These are phyloP conservation scores for Stenodema calcarata DNA, from an alignment of 2,888 invertebrate species.

Conservation along the genomic window DNA sequence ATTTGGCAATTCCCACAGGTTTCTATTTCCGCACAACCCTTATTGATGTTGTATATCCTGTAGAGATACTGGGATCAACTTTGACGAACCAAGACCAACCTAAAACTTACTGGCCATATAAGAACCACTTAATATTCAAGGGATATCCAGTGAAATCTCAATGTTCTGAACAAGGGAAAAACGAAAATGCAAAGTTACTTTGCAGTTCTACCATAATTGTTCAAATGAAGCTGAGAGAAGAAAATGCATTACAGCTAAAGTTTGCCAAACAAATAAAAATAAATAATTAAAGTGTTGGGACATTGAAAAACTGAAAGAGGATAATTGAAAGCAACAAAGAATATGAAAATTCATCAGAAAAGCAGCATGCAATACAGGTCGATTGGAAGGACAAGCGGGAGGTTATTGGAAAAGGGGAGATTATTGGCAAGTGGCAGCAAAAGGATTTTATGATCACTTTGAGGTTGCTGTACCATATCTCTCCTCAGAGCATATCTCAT, in stretches of 20 bases:
- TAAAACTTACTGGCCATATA: too few species aligned
- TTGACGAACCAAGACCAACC: too few species aligned
- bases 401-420: not conserved
- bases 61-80: too few species aligned
- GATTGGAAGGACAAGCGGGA: not conserved
- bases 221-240: not conserved
- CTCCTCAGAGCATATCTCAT: slow-evolving; percentile 43
- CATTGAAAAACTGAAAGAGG: not conserved
- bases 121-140: too few species aligned
- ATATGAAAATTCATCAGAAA: not conserved
- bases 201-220: not conserved
- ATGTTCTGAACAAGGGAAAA: not conserved
- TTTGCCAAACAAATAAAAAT: not conserved
- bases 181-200: not conserved
- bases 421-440: slow-evolving; percentile 43
- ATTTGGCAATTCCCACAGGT: too few species aligned
- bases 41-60: too few species aligned
- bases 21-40: too few species aligned
- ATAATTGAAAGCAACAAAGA: not conserved
- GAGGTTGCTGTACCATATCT: slow-evolving; percentile 40
- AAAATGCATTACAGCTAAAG: not conserved
- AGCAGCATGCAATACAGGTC: slow-evolving; percentile 6
- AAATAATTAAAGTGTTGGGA: not conserved
- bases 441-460: slow-evolving; percentile 37
- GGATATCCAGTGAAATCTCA: not conserved